Conservation (phyloP, 2,113 vertebrate species). For the Bettongia penicillata region DNA sequence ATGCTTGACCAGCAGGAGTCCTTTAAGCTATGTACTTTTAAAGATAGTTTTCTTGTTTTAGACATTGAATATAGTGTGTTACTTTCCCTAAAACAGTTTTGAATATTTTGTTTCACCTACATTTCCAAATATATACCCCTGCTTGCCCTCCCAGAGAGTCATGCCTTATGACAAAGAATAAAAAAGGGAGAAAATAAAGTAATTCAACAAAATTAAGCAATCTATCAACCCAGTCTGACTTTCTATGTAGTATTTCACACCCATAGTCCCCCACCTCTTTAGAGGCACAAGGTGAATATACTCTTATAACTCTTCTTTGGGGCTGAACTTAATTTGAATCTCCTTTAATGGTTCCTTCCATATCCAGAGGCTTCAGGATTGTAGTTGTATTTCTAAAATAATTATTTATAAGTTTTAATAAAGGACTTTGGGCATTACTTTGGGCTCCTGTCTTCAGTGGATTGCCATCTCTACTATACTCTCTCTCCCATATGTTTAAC, state of each 20-base stretch:
- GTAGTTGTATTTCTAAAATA: background rate
- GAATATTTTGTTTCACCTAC: background rate
- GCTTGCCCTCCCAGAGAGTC: background rate
- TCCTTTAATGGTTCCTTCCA: background rate
- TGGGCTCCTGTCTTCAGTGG: background rate
- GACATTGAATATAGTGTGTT: background rate
- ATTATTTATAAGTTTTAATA: background rate
- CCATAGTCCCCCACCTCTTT: background rate
- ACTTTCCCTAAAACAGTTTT: background rate
- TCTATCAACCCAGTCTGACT: background rate
- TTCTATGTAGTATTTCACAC: background rate
- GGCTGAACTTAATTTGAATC: background rate
- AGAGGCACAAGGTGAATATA: background rate
- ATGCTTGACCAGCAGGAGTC: background rate
- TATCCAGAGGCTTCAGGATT: background rate
- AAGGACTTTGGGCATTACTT: background rate
- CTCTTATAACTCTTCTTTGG: background rate
- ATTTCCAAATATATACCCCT: background rate
- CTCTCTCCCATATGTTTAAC: background rate
- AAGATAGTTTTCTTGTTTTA: background rate
- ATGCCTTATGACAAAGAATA: background rate
- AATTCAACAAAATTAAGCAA: background rate
- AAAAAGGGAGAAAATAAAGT: background rate
- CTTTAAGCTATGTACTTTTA: background rate
- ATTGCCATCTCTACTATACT: background rate